phyloP scores from a whole-genome alignment of 2,113 vertebrate species.

The Osmerus mordax region DNA sequence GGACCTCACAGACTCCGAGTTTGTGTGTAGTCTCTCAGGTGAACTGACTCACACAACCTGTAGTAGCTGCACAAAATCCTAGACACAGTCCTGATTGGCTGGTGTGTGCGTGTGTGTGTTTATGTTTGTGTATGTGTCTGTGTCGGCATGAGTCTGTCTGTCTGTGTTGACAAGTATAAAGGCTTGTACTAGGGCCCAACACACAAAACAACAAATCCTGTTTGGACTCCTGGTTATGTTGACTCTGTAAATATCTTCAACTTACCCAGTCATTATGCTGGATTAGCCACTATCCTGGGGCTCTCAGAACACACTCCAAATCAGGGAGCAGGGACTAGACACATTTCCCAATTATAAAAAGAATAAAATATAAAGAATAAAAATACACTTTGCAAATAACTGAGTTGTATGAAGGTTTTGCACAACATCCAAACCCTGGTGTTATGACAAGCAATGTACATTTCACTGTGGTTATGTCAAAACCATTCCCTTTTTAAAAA shows the following conservation, averaged over 20 bases:
- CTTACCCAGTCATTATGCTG: constrained; percentile 24
- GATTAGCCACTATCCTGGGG: constrained; percentile 30
- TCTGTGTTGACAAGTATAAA: background rate
- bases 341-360: background rate
- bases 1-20: constrained; percentile 50
- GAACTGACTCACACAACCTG: constrained; percentile 61
- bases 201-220: background rate
- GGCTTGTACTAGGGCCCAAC: background rate
- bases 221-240: constrained; percentile 29
- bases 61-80: background rate
- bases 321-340: background rate
- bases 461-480: background rate
- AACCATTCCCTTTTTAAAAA: background rate
- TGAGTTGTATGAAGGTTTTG: background rate
- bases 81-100: background rate
- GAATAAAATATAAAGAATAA: background rate
- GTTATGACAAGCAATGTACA: background rate
- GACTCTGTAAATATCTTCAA: constrained; percentile 16
- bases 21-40: constrained; percentile 44
- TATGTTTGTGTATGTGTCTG: background rate
- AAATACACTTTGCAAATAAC: background rate
- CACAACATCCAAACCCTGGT: background rate
- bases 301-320: constrained; percentile 20
- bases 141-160: constrained; percentile 2
- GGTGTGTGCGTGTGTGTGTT: constrained; percentile 9